Evolutionary conservation across 2,113 vertebrate genomes (phyloP).

Genomic region (Lepisosteus osseus): DNA sequence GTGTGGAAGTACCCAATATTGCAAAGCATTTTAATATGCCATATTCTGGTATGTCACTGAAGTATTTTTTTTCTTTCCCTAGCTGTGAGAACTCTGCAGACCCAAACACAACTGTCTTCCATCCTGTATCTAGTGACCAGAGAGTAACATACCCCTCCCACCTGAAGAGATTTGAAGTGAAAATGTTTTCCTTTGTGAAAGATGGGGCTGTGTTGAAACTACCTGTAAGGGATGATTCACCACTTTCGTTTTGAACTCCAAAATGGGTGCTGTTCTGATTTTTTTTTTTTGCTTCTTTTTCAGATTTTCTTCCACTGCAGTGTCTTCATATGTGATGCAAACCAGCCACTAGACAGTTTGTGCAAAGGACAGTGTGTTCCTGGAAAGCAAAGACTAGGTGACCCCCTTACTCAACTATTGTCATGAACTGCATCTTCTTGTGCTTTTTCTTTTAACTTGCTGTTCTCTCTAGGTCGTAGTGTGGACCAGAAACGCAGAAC

Average conservation of each 20-base stretch:
- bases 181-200: slow-evolving; percentile 48
- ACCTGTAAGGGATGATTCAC: no score
- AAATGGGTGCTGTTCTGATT: no score
- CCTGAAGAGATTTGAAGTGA: slow-evolving; percentile 60
- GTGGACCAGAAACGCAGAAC: slow-evolving; percentile 1
- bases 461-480: slow-evolving; percentile 33
- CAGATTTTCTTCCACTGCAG: slow-evolving; percentile 58
- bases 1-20: slow-evolving; percentile 20
- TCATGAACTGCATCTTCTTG: no score
- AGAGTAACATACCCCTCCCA: slow-evolving; percentile 47
- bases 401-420: no score
- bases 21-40: no score
- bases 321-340: slow-evolving; percentile 45
- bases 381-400: slow-evolving; percentile 40
- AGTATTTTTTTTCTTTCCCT: not conserved
- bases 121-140: slow-evolving; percentile 19
- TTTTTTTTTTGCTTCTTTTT: slow-evolving; percentile 4
- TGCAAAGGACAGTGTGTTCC: slow-evolving; percentile 43
- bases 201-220: slow-evolving; percentile 1
- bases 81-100: slow-evolving; percentile 46
- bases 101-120: slow-evolving; percentile 42
- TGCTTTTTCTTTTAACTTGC: not conserved
- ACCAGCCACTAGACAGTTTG: slow-evolving; percentile 4
- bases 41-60: no score
- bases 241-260: no score